phyloP scores from a whole-genome alignment of 2,888 invertebrate species.

The Chalcis sispes region DNA sequence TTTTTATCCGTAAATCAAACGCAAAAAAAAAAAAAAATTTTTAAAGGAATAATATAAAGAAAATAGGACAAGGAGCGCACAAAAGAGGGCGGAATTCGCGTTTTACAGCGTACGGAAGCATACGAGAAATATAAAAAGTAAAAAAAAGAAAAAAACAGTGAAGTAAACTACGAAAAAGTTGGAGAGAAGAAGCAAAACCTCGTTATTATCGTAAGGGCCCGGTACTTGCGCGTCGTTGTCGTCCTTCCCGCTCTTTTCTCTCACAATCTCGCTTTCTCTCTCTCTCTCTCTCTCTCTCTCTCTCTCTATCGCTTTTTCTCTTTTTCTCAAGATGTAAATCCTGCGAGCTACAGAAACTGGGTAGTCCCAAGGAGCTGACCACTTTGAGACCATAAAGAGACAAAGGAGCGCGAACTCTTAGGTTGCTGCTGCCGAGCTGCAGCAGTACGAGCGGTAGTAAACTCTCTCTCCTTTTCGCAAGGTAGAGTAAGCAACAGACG shows the following conservation, averaged over 20 bases:
- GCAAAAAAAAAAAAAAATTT: too few relatives aligned
- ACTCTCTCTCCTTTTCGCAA: slow-evolving; percentile 74
- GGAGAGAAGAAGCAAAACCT: slow-evolving; percentile 66
- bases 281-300: background rate
- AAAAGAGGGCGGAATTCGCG: background rate
- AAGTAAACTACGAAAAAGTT: slow-evolving; percentile 28
- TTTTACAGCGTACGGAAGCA: background rate
- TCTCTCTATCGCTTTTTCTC: slow-evolving; percentile 32
- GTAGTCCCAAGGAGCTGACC: slow-evolving; percentile 63
- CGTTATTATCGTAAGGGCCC: slow-evolving; percentile 71
- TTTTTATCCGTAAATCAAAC: too few relatives aligned
- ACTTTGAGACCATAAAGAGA: slow-evolving; percentile 75
- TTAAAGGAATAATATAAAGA: background rate
- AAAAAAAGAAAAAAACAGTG: background rate
- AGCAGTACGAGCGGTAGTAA: slow-evolving; percentile 69
- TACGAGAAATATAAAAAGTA: background rate
- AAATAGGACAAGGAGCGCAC: background rate
- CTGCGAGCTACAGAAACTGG: slow-evolving; percentile 15
- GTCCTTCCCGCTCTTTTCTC: slow-evolving; percentile 3
- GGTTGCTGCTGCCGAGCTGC: slow-evolving; percentile 65
- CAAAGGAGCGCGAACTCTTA: slow-evolving; percentile 72
- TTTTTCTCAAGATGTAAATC: too few relatives aligned
- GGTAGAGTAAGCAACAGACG: background rate
- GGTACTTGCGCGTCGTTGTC: slow-evolving; percentile 68
- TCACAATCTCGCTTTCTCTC: background rate